Evolutionary conservation across 2,113 vertebrate species (phyloP), one percentile per base, ranked within the genome.

Genomic region (Semnopithecus entellus): DNA sequence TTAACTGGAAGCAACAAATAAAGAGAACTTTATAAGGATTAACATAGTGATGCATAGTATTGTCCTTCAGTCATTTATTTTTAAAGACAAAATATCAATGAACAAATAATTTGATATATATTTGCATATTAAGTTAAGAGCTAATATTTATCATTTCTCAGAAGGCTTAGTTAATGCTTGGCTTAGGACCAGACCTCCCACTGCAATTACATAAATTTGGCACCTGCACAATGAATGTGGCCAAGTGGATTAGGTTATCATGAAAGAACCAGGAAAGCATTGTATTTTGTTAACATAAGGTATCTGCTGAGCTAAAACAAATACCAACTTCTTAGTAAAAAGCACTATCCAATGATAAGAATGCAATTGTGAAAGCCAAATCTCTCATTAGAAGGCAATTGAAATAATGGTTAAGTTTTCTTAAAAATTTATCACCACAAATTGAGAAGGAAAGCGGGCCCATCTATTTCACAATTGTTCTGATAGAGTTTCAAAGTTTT

Each of bases 281-380:
- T 96, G 82, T 90, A 84, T 86, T 78, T 97, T 91, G 61, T 96
- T 96, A 91, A 38, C 30, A 32, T 48, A 97, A 78, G 17, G 11
- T 94, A 55, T 80, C 35, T 73, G 52, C 1, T n/a, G 55, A 94
- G 30, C 43, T 84, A 89, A 94, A 83, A 76, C 38, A 88, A 92
- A 85, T 43, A 70, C n/a, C 70, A 55, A 43, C 40, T 81, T 90
- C 43, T 95, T 83, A 76, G 25, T 38, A 66, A 96, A 84, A 86
- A 96, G 16, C 43, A 55, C 8, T 43, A 85, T 45, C 85, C 40
- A 78, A 57, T 52, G 83, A 82, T 66, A 70, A 95, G 48, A 72
- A 61, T 83, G 90, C 18, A 79, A 52, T 68, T 80, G 40, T 75
- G 35, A 92, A 90, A 90, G 48, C 1, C 43, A 8, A 97, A 75